phyloP scores from a whole-genome alignment of 2,113 vertebrate genomes.

The Cryptomyrus ogoouensis region DNA sequence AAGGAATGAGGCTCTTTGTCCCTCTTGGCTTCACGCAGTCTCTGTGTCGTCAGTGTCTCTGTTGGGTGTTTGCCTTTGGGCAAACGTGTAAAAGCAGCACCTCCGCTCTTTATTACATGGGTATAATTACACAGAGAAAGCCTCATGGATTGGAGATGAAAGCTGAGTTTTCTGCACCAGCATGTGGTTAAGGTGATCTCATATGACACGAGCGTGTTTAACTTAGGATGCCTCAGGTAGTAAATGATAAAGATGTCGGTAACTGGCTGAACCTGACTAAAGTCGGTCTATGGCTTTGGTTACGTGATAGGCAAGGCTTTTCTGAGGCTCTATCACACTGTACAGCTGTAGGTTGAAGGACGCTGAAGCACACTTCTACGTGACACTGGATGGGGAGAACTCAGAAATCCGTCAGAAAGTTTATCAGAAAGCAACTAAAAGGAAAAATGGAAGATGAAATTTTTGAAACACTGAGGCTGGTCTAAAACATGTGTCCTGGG shows the following conservation, averaged over 20 bases:
- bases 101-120: not conserved
- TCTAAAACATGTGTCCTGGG: not conserved
- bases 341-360: not conserved
- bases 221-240: not conserved
- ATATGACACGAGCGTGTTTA: not conserved
- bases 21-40: not conserved
- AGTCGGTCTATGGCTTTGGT: not conserved
- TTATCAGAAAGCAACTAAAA: not conserved
- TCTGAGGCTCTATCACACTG: not conserved
- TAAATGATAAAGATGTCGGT: not conserved
- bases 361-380: not conserved
- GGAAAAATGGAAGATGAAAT: not conserved
- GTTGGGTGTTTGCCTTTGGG: not conserved
- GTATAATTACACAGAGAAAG: slow-evolving; percentile 10
- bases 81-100: slow-evolving; percentile 6
- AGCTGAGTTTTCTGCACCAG: not conserved
- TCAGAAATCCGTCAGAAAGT: not conserved
- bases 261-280: not conserved
- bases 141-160: not conserved
- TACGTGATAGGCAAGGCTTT: not conserved
- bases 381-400: not conserved
- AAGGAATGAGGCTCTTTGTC: not conserved
- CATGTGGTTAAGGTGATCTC: not conserved
- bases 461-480: not conserved
- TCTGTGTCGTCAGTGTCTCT: not conserved